Evolutionary conservation across 2,113 vertebrate genomes (phyloP).

Genomic region (Eonycteris spelaea): DNA sequence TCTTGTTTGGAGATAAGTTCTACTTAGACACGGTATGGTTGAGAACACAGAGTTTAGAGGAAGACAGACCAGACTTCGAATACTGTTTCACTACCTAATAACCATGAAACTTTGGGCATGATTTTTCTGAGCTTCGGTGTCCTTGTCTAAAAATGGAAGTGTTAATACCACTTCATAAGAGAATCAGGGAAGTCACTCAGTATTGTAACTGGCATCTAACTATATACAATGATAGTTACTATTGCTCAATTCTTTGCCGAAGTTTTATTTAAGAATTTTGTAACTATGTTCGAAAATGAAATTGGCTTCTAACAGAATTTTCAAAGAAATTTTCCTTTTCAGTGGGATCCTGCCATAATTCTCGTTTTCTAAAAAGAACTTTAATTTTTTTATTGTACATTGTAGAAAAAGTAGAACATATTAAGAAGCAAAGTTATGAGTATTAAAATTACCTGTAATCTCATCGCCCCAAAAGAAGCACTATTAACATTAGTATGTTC

Average conservation of each 20-base stretch:
- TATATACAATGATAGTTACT: background rate
- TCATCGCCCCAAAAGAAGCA: constrained; percentile 7
- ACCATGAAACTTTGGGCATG: background rate
- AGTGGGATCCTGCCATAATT: background rate
- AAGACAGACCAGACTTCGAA: background rate
- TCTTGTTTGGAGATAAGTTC: background rate
- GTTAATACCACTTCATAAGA: background rate
- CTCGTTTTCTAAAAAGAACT: constrained; percentile 29
- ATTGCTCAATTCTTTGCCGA: background rate
- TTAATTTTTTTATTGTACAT: constrained; percentile 48
- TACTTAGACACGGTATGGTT: background rate
- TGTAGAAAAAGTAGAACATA: constrained; percentile 36
- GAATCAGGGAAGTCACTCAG: background rate
- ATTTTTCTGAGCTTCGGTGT: background rate
- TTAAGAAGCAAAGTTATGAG: constrained; percentile 11
- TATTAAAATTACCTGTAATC: constrained; percentile 27
- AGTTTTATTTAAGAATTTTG: constrained; percentile 34
- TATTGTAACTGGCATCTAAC: background rate
- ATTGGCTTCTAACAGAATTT: constrained; percentile 29
- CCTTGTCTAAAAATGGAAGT: background rate
- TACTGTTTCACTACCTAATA: background rate
- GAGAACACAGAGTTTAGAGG: background rate
- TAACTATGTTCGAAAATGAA: background rate
- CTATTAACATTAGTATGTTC: background rate
- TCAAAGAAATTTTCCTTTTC: constrained; percentile 35